These are phyloP conservation scores for Eurystomus glaucurus DNA, from an alignment of 2,797 vertebrate species.

Conservation along the genomic window DNA sequence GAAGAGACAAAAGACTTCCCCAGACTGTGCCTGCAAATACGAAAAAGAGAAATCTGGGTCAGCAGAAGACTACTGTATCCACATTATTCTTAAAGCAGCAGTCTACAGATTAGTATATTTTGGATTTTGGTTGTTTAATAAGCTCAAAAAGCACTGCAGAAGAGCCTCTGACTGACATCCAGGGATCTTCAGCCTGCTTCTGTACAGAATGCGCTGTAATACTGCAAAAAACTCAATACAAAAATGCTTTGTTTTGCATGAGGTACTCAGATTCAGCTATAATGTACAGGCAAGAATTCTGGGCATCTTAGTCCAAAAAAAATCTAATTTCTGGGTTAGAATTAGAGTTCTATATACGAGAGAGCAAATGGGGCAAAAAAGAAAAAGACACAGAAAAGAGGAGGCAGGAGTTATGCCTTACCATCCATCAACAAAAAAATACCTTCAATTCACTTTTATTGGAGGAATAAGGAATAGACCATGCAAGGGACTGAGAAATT, in stretches of 20 bases:
- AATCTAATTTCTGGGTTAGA: neutral
- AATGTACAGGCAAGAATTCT: neutral
- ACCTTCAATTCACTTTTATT: neutral
- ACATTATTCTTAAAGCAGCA: neutral
- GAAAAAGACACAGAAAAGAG: neutral
- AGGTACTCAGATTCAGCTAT: neutral
- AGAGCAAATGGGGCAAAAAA: neutral
- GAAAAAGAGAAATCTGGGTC: neutral
- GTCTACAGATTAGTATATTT: neutral
- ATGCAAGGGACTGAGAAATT: neutral
- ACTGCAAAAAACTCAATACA: neutral
- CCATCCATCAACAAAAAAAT: neutral
- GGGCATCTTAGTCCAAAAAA: neutral
- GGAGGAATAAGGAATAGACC: neutral
- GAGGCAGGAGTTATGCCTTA: neutral
- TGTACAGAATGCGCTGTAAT: neutral
- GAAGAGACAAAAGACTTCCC: neutral
- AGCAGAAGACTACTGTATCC: neutral
- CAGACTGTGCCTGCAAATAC: neutral
- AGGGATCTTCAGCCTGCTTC: neutral
- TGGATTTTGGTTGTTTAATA: slow-evolving; percentile 8
- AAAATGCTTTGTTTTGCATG: slow-evolving; percentile 12
- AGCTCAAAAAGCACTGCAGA: neutral
- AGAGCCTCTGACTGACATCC: slow-evolving; percentile 3
- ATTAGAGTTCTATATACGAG: neutral